Percentiles rank a stretch among this genome's conserved stretches.
Conservation (phyloP, 2,113 vertebrate genomes). For the Aptenodytes patagonicus region DNA sequence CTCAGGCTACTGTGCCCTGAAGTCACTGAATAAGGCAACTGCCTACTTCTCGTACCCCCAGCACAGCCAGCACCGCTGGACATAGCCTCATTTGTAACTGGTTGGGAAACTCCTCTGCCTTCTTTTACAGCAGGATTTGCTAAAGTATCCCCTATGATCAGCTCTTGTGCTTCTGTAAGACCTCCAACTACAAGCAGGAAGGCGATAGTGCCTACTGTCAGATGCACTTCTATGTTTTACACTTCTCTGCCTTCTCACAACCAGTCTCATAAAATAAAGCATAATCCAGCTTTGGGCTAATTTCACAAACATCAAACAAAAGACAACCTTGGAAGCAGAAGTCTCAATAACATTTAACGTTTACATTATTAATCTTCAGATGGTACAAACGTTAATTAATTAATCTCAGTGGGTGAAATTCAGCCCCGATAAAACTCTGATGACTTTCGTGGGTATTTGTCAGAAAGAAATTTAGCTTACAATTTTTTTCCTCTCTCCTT, state of each 20-base stretch:
- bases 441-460: neutral
- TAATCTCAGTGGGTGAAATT: neutral
- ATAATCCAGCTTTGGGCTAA: neutral
- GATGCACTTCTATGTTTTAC: neutral
- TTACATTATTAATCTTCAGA: neutral
- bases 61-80: neutral
- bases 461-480: neutral
- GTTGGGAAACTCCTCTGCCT: neutral
- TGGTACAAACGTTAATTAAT: neutral
- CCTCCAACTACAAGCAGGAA: neutral
- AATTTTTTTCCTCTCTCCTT: neutral
- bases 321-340: neutral
- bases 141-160: neutral
- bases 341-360: neutral
- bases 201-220: neutral
- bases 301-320: neutral
- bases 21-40: neutral
- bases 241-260: neutral
- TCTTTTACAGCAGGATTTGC: neutral
- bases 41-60: neutral
- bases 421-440: neutral
- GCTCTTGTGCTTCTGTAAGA: neutral
- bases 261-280: neutral
- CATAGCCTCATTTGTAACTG: fast-evolving
- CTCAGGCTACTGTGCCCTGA: neutral